Evolutionary conservation across 64 coral and sea anemone genomes (phyloP), one percentile per base, ranked within the genome.

Genomic region (Dendronephthya gigantea): DNA sequence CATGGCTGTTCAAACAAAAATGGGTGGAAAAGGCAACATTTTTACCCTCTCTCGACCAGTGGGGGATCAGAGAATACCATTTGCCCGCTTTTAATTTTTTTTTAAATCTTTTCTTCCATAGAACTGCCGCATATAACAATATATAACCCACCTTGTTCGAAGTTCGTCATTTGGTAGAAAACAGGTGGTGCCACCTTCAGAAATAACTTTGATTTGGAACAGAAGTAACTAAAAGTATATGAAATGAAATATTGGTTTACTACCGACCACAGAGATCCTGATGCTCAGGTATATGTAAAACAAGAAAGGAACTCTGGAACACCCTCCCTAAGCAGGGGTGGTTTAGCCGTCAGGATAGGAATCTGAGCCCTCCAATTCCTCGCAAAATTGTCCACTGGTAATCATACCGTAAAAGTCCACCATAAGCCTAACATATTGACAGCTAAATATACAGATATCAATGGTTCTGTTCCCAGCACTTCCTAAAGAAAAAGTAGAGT

Each of bases 171-270:
- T 79, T 39, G 34, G 72, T 12, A 79, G 29, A 79, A 79, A 79
- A 39, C 72, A 79, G 9, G 72, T 79, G 32, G 72, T 79, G 1
- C 72, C 72, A 15, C 72, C 72, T 79, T 79, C 72, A 33, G 72
- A 79, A 79, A 79, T 79, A 1, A 79, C 72, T 79, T 79, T 79
- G 32, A 79, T 15, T 39, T 79, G 72, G 29, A 79, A 79, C 72
- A 79, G 36, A 15, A 79, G 72, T 17, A 79, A 33, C 72, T 79
- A 34, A 79, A 9, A 39, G 36, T 28, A 79, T 17, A 1, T 28
- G 32, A 79, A 79, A 2, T 29, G 30, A 29, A 79, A 2, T 30
- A 2, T 30, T 74, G 8, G 11, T 74, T 27, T 74, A 28, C n/a
- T 27, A 74, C 32, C n/a, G n/a, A n/a, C 22, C 19, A n/a, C 19